Evolutionary conservation across 2,888 invertebrate species (phyloP).

Genomic region (Lepeophtheirus nordmannii): DNA sequence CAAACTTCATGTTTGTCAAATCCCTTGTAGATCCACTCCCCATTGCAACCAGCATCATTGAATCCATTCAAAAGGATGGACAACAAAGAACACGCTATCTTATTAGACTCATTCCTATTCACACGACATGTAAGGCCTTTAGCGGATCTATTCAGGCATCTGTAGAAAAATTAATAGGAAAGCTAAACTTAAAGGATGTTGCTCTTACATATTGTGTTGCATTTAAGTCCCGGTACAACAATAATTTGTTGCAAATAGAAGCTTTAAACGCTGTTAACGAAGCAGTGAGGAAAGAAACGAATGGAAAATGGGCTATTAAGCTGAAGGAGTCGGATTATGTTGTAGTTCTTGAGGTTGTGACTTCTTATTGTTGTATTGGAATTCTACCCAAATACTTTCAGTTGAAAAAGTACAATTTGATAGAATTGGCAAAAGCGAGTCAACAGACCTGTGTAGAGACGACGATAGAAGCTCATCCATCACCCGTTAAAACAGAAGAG

Average conservation of each 20-base stretch:
- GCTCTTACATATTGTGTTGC: background rate
- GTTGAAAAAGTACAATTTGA: conserved; percentile 17
- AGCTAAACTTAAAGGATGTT: background rate
- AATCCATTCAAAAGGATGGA: conserved; percentile 51
- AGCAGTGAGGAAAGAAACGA: background rate
- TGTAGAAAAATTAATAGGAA: background rate
- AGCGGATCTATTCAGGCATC: background rate
- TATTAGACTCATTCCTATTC: conserved; percentile 62
- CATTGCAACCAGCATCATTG: conserved; percentile 52
- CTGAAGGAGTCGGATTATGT: conserved; percentile 5
- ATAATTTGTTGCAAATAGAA: conserved; percentile 1
- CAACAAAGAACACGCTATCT: conserved; percentile 57
- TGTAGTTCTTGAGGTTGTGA: conserved; percentile 16
- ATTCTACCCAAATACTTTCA: conserved; percentile 12
- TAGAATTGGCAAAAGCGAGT: conserved; percentile 13
- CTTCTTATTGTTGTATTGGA: conserved; percentile 17
- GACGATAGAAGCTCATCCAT: too few relatives aligned
- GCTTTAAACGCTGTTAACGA: background rate
- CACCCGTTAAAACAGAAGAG: too few relatives aligned
- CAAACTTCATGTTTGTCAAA: conserved; percentile 16
- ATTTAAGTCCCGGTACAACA: conserved; percentile 5
- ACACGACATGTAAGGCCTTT: conserved; percentile 50
- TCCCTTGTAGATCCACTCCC: conserved; percentile 52
- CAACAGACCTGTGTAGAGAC: too few relatives aligned
- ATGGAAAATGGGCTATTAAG: conserved; percentile 2